These are phyloP conservation scores for Parapristionchus giblindavisi DNA, from an alignment of 2,888 invertebrate species.

Conservation along the genomic window DNA sequence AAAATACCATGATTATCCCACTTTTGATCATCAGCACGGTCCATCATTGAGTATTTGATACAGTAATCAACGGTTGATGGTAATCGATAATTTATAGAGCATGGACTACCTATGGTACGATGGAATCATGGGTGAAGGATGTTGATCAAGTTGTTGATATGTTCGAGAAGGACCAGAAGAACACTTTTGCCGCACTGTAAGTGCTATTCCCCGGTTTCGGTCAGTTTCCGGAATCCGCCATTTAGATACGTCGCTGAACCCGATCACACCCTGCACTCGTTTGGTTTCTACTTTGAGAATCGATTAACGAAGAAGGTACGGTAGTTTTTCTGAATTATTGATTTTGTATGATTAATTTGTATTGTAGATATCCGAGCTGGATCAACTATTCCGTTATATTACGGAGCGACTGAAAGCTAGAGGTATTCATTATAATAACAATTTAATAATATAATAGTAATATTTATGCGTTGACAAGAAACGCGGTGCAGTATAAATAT, in stretches of 20 bases:
- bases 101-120: constrained; percentile 49
- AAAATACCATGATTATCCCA: no score
- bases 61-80: no score
- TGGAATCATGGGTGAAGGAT: constrained; percentile 61
- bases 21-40: no score
- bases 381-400: constrained; percentile 69
- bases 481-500: neutral
- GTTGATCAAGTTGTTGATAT: constrained; percentile 64
- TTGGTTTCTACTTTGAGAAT: constrained; percentile 70
- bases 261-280: constrained; percentile 69
- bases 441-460: no score
- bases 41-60: no score
- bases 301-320: constrained; percentile 44
- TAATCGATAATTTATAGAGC: no score
- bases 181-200: constrained; percentile 69
- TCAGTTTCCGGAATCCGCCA: no score
- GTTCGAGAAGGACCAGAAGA: constrained; percentile 66
- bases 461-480: no score
- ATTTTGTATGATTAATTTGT: neutral
- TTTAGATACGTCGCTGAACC: constrained; percentile 71
- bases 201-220: no score
- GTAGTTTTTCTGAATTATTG: neutral
- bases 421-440: no score
- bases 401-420: constrained; percentile 53
- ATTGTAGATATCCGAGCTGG: constrained; percentile 66